Base-by-base conservation (phyloP, 2,113 vertebrate genomes). In the Microtus ochrogaster region DNA sequence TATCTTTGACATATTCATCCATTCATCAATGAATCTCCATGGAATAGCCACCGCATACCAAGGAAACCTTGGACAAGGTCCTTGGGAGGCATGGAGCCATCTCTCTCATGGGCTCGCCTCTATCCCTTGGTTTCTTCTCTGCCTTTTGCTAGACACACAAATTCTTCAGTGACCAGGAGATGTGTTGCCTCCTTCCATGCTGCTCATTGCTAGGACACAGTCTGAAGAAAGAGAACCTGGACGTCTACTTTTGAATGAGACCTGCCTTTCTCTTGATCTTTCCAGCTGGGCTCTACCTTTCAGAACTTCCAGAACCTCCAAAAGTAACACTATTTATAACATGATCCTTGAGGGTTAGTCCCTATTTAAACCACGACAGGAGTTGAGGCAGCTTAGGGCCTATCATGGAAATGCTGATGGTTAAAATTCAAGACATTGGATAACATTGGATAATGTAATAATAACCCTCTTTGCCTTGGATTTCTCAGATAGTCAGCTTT, bases 1-100 rank as follows among this genome's bases (percentile, higher is more conserved):
- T 68, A 76, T 79, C 22, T 93, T 95, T 93, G 39, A 84, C 52
- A 73, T 41, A 91, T 58, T 91, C 82, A n/a, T 89, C 85, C 90
- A 92, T 87, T 95, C 55, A 81, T 82, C 68, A 82, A 55, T 58
- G 81, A 92, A 52, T 16, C 47, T 95, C 72, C 63, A 86, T 3
- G 2, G 6, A 70, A 63, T 44, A 33, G 21, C 83, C 2, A 36
- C 39, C 12, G 41, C 19, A 58, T 24, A 94, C 30, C 39, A 76
- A 74, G 68, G 30, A 30, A 41, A 52, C 13, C n/a, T 28, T 4
- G 2, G 19, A 33, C 39, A 28, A 49, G 41, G 7, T n/a, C 52
- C 16, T 33, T 1, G 16, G 47, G 52, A 58, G 33, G 30, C 6
- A 49, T 66, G 26, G 22, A 47, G 55, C 7, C 21, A 44, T 16